These are phyloP conservation scores for Hylyphantes graminicola DNA, from an alignment of 1,140 invertebrate genomes.

Conservation along the genomic window DNA sequence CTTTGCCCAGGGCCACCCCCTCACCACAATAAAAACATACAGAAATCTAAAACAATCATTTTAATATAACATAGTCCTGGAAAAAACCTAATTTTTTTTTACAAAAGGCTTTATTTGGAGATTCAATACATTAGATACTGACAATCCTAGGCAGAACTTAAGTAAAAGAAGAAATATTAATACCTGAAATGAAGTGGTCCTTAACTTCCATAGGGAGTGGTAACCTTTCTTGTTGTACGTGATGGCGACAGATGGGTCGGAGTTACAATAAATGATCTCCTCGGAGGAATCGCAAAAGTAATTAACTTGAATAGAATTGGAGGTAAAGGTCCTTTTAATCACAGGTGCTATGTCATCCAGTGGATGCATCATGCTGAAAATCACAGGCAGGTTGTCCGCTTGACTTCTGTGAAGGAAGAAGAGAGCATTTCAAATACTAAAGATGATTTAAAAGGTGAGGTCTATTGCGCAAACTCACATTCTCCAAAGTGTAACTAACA, in stretches of 20 bases:
- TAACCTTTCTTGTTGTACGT: slow-evolving; percentile 80
- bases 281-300: slow-evolving; percentile 75
- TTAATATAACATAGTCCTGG: too few species aligned
- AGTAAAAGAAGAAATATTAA: slow-evolving; percentile 63
- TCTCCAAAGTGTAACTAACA: not conserved
- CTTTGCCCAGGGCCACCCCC: too few species aligned
- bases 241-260: slow-evolving; percentile 76
- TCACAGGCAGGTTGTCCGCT: slow-evolving; percentile 70
- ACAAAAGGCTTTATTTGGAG: not conserved
- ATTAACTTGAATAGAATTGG: slow-evolving; percentile 54
- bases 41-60: too few species aligned
- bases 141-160: too few species aligned
- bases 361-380: slow-evolving; percentile 88
- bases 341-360: slow-evolving; percentile 89
- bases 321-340: slow-evolving; percentile 69
- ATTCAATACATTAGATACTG: not conserved
- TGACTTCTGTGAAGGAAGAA: slow-evolving; percentile 28
- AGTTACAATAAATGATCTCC: slow-evolving; percentile 75
- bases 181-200: slow-evolving; percentile 81
- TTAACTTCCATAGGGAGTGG: slow-evolving; percentile 85
- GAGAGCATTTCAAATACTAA: not conserved
- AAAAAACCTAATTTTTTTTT: not conserved
- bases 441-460: not conserved
- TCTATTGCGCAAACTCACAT: not conserved
- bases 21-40: too few species aligned